These are phyloP conservation scores for Xyrichtys novacula DNA, from an alignment of 2,797 vertebrate species.

Conservation along the genomic window DNA sequence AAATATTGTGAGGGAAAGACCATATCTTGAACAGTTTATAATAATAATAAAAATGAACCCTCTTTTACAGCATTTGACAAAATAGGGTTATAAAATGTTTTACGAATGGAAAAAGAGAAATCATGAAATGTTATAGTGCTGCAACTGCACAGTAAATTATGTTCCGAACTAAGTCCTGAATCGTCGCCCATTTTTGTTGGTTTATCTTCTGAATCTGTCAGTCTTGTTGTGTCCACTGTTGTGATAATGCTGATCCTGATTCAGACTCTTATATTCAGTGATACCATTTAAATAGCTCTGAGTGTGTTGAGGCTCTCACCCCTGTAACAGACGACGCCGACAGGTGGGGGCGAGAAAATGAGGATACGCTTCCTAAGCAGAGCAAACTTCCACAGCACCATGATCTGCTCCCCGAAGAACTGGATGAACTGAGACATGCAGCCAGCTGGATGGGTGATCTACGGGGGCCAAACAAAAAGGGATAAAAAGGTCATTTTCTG, in stretches of 20 bases:
- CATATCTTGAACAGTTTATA: too few relatives aligned
- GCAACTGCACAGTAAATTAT: too few relatives aligned
- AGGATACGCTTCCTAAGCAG: constrained; percentile 96
- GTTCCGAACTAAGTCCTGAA: too few relatives aligned
- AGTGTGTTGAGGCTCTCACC: constrained; percentile 82
- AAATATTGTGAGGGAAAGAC: constrained; percentile 1
- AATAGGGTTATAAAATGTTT: too few relatives aligned
- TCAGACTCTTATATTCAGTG: neutral
- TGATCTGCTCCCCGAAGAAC: constrained; percentile 98
- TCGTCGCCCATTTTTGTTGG: too few relatives aligned
- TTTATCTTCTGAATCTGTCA: too few relatives aligned
- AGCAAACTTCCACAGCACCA: constrained; percentile 98
- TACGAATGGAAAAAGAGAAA: too few relatives aligned
- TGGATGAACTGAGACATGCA: constrained; percentile 99
- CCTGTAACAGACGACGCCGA: constrained; percentile 98
- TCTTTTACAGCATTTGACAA: too few relatives aligned
- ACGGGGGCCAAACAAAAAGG: constrained; percentile 11
- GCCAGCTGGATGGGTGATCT: constrained; percentile 99
- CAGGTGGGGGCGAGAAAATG: constrained; percentile 97
- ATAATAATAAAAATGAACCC: too few relatives aligned
- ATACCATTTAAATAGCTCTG: neutral
- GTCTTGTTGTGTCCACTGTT: too few relatives aligned
- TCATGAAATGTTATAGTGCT: too few relatives aligned
- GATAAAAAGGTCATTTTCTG: neutral
- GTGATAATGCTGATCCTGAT: too few relatives aligned